These are phyloP conservation scores for Drosophila tani DNA, from an alignment of 1,140 invertebrate genomes.

Conservation along the genomic window DNA sequence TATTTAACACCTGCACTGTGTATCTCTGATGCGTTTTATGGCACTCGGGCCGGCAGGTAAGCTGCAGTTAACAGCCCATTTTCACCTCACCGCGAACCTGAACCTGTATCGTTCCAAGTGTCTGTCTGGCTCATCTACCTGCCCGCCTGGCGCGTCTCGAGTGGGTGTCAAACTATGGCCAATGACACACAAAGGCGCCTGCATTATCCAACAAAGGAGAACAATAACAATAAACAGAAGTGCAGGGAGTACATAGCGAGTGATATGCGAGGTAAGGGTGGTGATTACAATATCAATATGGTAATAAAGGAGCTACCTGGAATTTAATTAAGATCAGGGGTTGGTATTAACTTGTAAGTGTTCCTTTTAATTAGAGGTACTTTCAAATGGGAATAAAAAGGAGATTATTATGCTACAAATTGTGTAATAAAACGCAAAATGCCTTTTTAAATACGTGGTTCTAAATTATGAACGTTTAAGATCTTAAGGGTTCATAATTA, in stretches of 20 bases:
- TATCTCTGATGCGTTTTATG: constrained; percentile 19
- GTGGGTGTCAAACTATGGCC: constrained; percentile 54
- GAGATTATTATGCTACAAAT: background rate
- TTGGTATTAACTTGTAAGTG: background rate
- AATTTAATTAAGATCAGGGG: background rate
- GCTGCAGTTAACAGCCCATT: constrained; percentile 36
- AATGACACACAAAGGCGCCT: constrained; percentile 56
- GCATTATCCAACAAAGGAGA: constrained; percentile 22
- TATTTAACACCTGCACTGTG: constrained; percentile 24
- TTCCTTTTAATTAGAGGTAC: background rate
- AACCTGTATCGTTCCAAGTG: background rate
- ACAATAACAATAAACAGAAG: constrained; percentile 56
- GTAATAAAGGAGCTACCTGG: background rate
- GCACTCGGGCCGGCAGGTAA: constrained; percentile 31
- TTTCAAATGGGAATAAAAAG: background rate
- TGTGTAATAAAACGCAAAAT: background rate
- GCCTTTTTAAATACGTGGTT: no score
- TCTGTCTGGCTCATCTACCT: constrained; percentile 19
- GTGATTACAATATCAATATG: background rate
- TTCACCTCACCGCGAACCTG: constrained; percentile 16
- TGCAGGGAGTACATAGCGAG: constrained; percentile 4
- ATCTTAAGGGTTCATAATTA: background rate
- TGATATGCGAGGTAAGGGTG: constrained; percentile 12
- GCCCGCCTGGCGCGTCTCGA: constrained; percentile 44
- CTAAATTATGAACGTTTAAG: no score